phyloP scores from a whole-genome alignment of 92 coral and sea anemone species.

The Bergia sp. region DNA sequence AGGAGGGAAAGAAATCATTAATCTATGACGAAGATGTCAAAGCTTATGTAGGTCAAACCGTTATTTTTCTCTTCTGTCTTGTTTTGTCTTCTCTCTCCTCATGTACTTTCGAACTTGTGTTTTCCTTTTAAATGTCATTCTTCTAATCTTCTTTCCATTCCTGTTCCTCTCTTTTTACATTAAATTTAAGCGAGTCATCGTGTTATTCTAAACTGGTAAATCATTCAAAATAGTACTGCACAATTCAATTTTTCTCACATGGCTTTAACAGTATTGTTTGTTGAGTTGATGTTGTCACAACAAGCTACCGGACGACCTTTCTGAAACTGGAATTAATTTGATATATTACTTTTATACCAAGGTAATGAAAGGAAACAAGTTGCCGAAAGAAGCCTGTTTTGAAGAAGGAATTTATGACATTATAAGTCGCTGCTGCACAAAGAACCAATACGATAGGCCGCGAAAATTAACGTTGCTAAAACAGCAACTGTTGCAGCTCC shows the following conservation, averaged over 20 bases:
- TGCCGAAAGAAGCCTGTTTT: constrained; percentile 31
- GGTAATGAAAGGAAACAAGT: constrained; percentile 7
- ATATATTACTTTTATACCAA: not conserved
- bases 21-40: not conserved
- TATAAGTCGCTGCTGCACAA: constrained; percentile 1
- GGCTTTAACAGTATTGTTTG: no score
- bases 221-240: no score
- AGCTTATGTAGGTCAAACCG: not conserved
- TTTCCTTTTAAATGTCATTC: no score
- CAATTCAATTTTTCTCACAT: no score
- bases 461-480: not conserved
- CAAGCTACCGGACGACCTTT: not conserved
- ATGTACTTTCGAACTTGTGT: no score
- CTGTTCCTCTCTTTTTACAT: not conserved
- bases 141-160: not conserved
- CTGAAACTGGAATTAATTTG: not conserved
- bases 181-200: no score
- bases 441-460: constrained; percentile 11
- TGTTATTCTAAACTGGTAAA: no score
- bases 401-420: constrained; percentile 5
- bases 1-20: not conserved
- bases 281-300: not conserved
- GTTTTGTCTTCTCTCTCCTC: not conserved
- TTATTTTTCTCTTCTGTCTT: no score
- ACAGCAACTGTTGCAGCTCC: not conserved